Evolutionary conservation across 2,888 invertebrate species (phyloP), one percentile per base, ranked within the genome.

Genomic region (Isotomurus palustris): DNA sequence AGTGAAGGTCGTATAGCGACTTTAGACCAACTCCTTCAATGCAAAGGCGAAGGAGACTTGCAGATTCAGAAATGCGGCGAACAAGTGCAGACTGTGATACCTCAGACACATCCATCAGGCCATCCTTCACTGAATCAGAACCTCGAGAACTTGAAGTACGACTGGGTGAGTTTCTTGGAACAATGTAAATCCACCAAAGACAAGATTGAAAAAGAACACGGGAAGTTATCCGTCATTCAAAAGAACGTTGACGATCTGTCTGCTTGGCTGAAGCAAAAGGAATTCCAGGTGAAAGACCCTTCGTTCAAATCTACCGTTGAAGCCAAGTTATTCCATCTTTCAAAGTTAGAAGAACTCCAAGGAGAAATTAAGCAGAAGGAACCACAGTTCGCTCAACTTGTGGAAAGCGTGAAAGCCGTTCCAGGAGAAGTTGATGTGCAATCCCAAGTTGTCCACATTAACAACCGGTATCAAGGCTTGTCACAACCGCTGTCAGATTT

Each of bases 261-360:
- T 72, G 80, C 82, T 47, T 95, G 94, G 94, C 79, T 91, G 49
- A 90, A 88, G 73, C 81, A 84, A 50, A 88, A 88, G 73, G 50
- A 50, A 22, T 50, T 50, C 27, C 50, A 50, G 48, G 83, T 93
- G 0, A 88, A 92, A 75, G 91, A 92, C 74, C 91, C 91, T 75
- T 88, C 89, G 67, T 79, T 93, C 2, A 90, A 89, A 75, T 91
- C 85, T 72, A 88, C 86, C 3, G 83, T 89, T 29, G 88, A 88
- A 68, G 83, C 89, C 2, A 95, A 95, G 76, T 80, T 83, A 63
- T 79, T 81, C 8, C 88, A 92, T 75, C 77, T 91, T 52, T 83
- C 85, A 53, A 89, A 88, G 74, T 78, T 94, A 0, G 84, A 84
- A 67, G 79, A 80, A 44, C 78, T 89, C 56, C 84, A 87, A 71